Percentiles rank a stretch among this genome's conserved stretches.
Evolutionary conservation across 1,140 invertebrate genomes (phyloP).

Genomic region (Ooceraea biroi): DNA sequence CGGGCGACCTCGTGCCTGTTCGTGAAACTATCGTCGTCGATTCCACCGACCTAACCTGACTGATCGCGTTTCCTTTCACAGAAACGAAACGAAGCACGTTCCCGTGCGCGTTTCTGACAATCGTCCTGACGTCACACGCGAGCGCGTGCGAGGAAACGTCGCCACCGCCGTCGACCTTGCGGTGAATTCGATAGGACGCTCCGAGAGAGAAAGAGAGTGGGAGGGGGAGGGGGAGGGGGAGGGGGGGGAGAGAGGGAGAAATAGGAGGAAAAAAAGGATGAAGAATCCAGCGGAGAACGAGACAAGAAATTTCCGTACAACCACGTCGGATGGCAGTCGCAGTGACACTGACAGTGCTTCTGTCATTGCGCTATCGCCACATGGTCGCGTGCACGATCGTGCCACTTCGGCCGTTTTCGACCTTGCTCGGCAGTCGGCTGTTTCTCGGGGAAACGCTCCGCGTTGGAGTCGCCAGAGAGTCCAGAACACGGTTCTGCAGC

Average conservation of each 20-base stretch:
- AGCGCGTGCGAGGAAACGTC: slow-evolving; percentile 20
- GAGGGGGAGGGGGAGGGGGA: not conserved
- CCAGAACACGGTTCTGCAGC: slow-evolving; percentile 40
- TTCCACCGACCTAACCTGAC: slow-evolving; percentile 37
- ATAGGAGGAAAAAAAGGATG: slow-evolving; percentile 4
- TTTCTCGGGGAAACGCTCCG: slow-evolving; percentile 65
- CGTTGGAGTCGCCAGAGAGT: slow-evolving; percentile 29
- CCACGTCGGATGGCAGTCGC: slow-evolving; percentile 75
- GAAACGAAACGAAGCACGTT: slow-evolving; percentile 33
- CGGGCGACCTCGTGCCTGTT: slow-evolving; percentile 57
- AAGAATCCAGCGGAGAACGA: slow-evolving; percentile 21
- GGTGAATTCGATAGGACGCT: slow-evolving; percentile 41
- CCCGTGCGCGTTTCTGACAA: slow-evolving; percentile 50
- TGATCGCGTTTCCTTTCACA: slow-evolving; percentile 67
- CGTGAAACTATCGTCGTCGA: slow-evolving; percentile 52
- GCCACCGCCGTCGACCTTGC: slow-evolving; percentile 66
- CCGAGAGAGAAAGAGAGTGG: not conserved
- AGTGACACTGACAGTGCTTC: slow-evolving; percentile 83
- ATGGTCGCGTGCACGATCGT: slow-evolving; percentile 69
- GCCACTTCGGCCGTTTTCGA: slow-evolving; percentile 61
- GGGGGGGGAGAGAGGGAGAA: slow-evolving; percentile 55
- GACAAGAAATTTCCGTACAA: slow-evolving; percentile 29
- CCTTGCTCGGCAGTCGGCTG: slow-evolving; percentile 51
- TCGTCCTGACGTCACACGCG: slow-evolving; percentile 55
- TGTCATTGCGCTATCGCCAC: slow-evolving; percentile 78